Evolutionary conservation across 2,113 vertebrate species (phyloP).

Genomic region (Gnathonemus longibarbis): DNA sequence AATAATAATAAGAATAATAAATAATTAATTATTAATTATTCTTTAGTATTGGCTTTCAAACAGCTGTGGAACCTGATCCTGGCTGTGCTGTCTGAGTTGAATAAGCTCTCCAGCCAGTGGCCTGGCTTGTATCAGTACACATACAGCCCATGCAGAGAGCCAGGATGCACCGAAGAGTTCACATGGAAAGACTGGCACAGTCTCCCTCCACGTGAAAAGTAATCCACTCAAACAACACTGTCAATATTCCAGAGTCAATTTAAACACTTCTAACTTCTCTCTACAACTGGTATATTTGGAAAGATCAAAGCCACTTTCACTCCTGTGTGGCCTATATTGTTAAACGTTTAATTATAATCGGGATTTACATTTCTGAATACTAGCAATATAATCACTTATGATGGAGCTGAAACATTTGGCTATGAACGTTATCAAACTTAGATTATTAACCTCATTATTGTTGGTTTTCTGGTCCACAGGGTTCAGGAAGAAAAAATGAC

Average conservation of each 20-base stretch:
- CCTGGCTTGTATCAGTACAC: conserved; percentile 44
- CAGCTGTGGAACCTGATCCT: conserved; percentile 51
- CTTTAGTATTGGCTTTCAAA: conserved; percentile 38
- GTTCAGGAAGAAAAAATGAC: conserved; percentile 44
- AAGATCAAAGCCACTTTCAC: background rate
- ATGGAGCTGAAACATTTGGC: background rate
- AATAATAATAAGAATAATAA: background rate
- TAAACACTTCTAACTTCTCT: background rate
- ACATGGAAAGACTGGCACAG: conserved; percentile 51
- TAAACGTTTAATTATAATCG: background rate
- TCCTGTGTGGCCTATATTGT: background rate
- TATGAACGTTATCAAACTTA: background rate
- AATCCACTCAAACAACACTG: background rate
- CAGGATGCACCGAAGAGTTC: conserved; percentile 36
- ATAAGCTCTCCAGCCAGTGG: conserved; percentile 48
- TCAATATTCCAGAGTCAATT: background rate
- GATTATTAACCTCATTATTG: background rate
- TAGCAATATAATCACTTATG: background rate
- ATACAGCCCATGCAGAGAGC: conserved; percentile 42
- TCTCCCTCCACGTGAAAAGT: conserved; percentile 7
- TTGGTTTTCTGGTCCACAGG: background rate
- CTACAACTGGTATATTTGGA: background rate
- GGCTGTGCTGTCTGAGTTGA: conserved; percentile 37
- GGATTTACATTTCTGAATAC: background rate
- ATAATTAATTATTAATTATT: background rate